phyloP scores from a whole-genome alignment of 2,888 invertebrate genomes.

The Sthenelais limicola region DNA sequence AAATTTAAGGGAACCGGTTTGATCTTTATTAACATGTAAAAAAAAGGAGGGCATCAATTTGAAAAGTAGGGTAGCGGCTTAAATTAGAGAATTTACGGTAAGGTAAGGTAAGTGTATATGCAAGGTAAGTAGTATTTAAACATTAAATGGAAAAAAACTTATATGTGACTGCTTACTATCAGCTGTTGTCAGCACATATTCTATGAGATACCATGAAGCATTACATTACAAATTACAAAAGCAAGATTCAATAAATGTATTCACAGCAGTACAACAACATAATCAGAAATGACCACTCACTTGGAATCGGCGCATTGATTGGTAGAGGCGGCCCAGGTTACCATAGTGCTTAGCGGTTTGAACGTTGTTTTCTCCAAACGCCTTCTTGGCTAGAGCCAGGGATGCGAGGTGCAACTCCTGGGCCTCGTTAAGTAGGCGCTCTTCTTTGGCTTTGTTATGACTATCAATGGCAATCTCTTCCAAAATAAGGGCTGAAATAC shows the following conservation, averaged over 20 bases:
- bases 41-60: too few species aligned
- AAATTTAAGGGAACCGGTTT: too few species aligned
- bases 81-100: too few species aligned
- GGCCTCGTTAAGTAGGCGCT: constrained; percentile 82
- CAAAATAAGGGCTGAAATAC: constrained; percentile 84
- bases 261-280: not conserved
- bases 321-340: constrained; percentile 93
- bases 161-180: too few species aligned
- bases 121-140: too few species aligned
- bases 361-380: constrained; percentile 93
- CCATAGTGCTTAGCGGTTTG: constrained; percentile 97
- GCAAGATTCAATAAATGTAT: not conserved
- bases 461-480: constrained; percentile 95
- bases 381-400: constrained; percentile 82
- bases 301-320: constrained; percentile 90
- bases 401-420: constrained; percentile 89
- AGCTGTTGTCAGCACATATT: too few species aligned
- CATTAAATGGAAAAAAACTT: too few species aligned
- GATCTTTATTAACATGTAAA: too few species aligned
- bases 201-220: too few species aligned
- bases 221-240: too few species aligned
- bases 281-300: constrained; percentile 72
- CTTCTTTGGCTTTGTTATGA: constrained; percentile 72
- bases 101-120: too few species aligned
- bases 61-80: too few species aligned